phyloP scores from a whole-genome alignment of 2,797 vertebrate species.

The Pangasius djambal region DNA sequence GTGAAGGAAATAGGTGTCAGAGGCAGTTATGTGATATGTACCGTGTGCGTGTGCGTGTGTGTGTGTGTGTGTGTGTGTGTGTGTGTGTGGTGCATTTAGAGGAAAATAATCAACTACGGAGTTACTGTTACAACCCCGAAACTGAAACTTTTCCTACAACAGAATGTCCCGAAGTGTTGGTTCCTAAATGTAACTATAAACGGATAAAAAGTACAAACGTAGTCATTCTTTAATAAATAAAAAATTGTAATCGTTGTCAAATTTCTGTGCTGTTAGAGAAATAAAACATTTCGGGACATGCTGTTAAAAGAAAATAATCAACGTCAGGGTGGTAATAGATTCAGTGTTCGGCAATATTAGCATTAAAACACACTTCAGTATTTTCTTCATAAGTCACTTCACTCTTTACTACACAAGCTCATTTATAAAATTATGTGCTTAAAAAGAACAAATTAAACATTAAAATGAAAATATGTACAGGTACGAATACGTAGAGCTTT shows the following conservation, averaged over 20 bases:
- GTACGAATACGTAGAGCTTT: not conserved
- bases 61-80: not conserved
- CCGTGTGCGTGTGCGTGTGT: not conserved
- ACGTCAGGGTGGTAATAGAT: too few species aligned
- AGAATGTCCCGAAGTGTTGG: not conserved
- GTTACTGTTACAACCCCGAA: not conserved
- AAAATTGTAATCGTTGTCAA: not conserved
- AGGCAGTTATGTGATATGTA: conserved; percentile 61
- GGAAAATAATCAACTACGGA: not conserved
- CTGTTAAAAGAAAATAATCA: not conserved
- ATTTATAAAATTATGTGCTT: not conserved
- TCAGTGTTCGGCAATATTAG: not conserved
- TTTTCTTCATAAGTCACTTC: not conserved
- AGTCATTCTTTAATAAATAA: not conserved
- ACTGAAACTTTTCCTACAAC: not conserved
- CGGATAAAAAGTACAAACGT: not conserved
- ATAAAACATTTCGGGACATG: not conserved
- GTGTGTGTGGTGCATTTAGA: not conserved
- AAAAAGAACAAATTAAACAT: not conserved
- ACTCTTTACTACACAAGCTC: not conserved
- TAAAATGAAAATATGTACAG: not conserved
- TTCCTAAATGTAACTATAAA: not conserved
- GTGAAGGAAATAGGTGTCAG: conserved; percentile 79
- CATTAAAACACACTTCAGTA: not conserved
- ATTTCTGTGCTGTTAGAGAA: not conserved